A percentile compares a stretch with the other conserved stretches of the same genome.
These are phyloP conservation scores for Cheilosia vulpina DNA, from an alignment of 2,888 invertebrate species.

Conservation along the genomic window DNA sequence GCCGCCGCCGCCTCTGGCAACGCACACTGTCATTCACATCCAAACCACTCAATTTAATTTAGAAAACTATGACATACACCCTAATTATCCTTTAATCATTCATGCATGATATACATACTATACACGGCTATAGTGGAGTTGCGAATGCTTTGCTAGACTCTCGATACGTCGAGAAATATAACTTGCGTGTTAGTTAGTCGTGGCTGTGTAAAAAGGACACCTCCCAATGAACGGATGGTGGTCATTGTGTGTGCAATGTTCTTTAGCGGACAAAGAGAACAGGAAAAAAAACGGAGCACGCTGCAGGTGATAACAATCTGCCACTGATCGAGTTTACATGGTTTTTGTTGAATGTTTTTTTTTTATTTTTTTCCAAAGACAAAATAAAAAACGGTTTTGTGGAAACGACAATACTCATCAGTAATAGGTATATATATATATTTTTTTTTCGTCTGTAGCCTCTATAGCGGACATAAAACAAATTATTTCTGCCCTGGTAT, in stretches of 20 bases:
- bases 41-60: conserved; percentile 74
- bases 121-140: conserved; percentile 36
- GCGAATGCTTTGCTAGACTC: conserved; percentile 16
- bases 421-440: background rate
- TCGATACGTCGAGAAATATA: conserved; percentile 13
- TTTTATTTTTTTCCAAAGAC: background rate
- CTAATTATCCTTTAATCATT: conserved; percentile 75
- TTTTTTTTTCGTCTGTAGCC: background rate
- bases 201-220: conserved; percentile 30
- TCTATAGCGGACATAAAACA: background rate
- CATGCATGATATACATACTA: conserved; percentile 58
- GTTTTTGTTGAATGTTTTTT: conserved; percentile 59
- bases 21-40: conserved; percentile 31
- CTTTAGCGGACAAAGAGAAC: conserved; percentile 49
- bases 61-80: conserved; percentile 73
- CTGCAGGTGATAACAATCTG: conserved; percentile 73
- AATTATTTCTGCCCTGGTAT: conserved; percentile 1
- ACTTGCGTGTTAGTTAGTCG: conserved; percentile 30
- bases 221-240: conserved; percentile 1
- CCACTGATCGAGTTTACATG: conserved; percentile 69
- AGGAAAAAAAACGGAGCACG: conserved; percentile 17
- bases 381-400: conserved; percentile 8
- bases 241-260: conserved; percentile 29
- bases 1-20: conserved; percentile 2
- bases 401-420: conserved; percentile 55